Base-by-base conservation (phyloP, 2,113 vertebrate species). In the Poeciliopsis retropinna region DNA sequence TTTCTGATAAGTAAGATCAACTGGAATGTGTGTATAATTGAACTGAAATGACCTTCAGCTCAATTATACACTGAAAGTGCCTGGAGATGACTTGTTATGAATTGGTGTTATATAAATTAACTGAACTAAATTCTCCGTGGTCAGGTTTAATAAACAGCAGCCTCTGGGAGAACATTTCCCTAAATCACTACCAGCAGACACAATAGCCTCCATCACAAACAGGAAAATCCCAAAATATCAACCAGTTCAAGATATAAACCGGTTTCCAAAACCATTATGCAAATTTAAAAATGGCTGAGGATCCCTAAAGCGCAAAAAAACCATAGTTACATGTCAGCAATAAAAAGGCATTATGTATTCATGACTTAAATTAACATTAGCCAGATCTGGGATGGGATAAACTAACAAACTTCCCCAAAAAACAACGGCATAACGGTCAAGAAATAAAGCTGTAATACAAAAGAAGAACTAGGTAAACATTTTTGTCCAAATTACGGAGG, bases 291-390 rank as follows among this genome's bases (percentile, higher is more conserved):
- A 51, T 22, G 19, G 19, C 47, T 22, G 39, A 41, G 13, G 39
- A 15, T 15, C 2, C 47, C 47, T 19, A 8, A 8, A 51, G 47
- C 51, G 22, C 7, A 54, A 54, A 54, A 47, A 19, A 13, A 3
- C 13, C 4, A 4, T 47, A 5, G 44, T 19, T 47, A 47, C 7
- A 57, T 81, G 72, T 32, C n/a, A 76, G 70, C 71, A 19, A 75
- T 69, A 73, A 67, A 30, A 71, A 7, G 4, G 30, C 51, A 61
- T 41, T 29, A 30, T 32, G 66, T 81, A 84, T 81, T 79, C 69
- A 68, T 32, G 17, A 70, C 30, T 72, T 31, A 31, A 61, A 39
- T 27, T 87, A 67, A 67, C 19, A 54, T 60, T 67, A 78, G 61
- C 6, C 28, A 3, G 1, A 51, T 8, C 5, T 28, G 51, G 51